Evolutionary conservation across 2,888 invertebrate species (phyloP), one percentile per base, ranked within the genome.

Genomic region (Muscina levida): DNA sequence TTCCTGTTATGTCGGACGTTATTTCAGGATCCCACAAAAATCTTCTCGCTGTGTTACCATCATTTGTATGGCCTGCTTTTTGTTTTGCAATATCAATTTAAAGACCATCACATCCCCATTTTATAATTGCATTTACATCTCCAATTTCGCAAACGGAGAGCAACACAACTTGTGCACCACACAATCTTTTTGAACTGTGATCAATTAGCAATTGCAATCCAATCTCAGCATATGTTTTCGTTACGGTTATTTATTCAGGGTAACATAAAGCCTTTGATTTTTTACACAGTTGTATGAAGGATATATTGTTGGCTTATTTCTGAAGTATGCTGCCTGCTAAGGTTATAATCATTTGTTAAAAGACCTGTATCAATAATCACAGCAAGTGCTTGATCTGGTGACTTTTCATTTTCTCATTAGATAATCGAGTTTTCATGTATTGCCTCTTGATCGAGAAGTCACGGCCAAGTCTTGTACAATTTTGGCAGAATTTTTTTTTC

Each of bases 41-140:
- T 15, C 42, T 39, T 19, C 44, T 65, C 8, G 59, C 59, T 4
- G 57, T 57, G 15, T 57, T 57, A 8, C 24, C 57, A 57, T 62
- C 39, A 15, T 62, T 31, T 5, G 31, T 62, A 62, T 62, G 37
- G 37, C 62, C 62, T 62, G 39, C 39, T 62, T 62, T 62, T 62
- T 15, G 42, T 17, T 39, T 65, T 17, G 67, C 48, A 31, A 67
- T 67, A 67, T 51, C 67, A 26, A 67, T 26, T 17, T 53, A 53
- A 31, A 68, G 53, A 53, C 51, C 68, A 51, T 51, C 67, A 26
- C 51, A n/a, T n/a, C n/a, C n/a, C n/a, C n/a, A n/a, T n/a, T n/a
- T n/a, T n/a, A n/a, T n/a, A n/a, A n/a, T n/a, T n/a, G n/a, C n/a
- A n/a, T n/a, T n/a, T n/a, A n/a, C n/a, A n/a, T n/a, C n/a, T n/a